Evolutionary conservation across 2,797 vertebrate species (phyloP), one percentile per base, ranked within the genome.

Genomic region (Microtus obscurus): DNA sequence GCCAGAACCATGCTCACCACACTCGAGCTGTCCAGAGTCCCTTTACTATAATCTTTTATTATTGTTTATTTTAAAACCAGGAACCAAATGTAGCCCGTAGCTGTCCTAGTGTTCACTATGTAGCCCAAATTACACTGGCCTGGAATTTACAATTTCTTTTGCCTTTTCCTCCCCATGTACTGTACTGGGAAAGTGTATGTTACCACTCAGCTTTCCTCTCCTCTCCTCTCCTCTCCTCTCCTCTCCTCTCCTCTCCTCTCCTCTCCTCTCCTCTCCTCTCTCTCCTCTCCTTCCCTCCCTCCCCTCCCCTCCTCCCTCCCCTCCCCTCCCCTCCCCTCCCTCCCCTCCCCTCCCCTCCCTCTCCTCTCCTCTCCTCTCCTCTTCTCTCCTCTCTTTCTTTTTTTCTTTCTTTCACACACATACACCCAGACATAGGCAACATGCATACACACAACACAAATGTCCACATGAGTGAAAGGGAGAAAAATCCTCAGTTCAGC

Each of bases 231-330:
- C 5, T 67, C 16, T 34, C 31, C 14, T 4, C 40, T 40, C 45
- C 16, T 19, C 48, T 51, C 48, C 48, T 51, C 10, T 51, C 48
- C 48, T 51, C 10, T 48, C 48, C 48, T 48, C 9, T 48, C 48
- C 48, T 12, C 10, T 51, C 48, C 48, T 37, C n/a, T n/a, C 34
- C 34, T 6, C 6, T 77, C 43, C 45, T 19, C 34, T 53, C 14
- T 53, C 1, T 17, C 53, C 16, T 53, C 1, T 13, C 53, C 4
- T 19, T 2, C 2, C n/a, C n/a, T n/a, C n/a, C n/a, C n/a, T n/a
- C n/a, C n/a, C n/a, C n/a, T n/a, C n/a, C n/a, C n/a, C n/a, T n/a
- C n/a, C n/a, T n/a, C n/a, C n/a, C n/a, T n/a, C n/a, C n/a, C n/a
- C n/a, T n/a, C n/a, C n/a, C n/a, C n/a, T n/a, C n/a, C n/a, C 1